Percentiles rank a stretch among this genome's conserved stretches.
Evolutionary conservation across 2,113 vertebrate species (phyloP).

Genomic region (Corapipo altera): DNA sequence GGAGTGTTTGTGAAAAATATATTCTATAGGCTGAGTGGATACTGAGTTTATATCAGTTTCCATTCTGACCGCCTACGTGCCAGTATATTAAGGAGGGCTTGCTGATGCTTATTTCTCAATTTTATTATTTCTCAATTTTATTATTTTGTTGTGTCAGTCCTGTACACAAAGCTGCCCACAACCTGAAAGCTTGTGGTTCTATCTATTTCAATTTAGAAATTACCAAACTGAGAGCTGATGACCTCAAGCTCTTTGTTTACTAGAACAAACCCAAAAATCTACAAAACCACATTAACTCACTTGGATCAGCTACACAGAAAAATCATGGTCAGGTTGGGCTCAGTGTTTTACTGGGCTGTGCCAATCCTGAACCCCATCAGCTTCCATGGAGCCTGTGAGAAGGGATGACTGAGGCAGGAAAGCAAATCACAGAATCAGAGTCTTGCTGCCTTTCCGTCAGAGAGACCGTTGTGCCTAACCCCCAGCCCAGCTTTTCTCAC

Average conservation of each 20-base stretch:
- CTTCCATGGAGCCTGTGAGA: rapidly evolving
- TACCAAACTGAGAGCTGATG: not conserved
- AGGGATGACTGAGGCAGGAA: not conserved
- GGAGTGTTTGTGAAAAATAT: not conserved
- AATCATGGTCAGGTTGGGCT: not conserved
- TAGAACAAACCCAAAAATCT: not conserved
- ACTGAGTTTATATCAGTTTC: not conserved
- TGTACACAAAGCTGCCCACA: not conserved
- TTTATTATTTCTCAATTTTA: not conserved
- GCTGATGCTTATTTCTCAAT: not conserved
- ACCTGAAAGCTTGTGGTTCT: not conserved
- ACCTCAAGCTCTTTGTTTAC: not conserved
- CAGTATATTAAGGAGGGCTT: not conserved
- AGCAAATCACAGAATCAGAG: not conserved
- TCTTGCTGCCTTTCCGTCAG: not conserved
- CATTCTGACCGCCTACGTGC: not conserved
- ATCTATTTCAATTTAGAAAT: not conserved
- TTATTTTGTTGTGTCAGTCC: not conserved
- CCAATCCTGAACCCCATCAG: rapidly evolving
- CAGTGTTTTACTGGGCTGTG: not conserved
- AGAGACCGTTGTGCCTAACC: not conserved
- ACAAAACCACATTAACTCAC: not conserved
- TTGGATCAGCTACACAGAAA: not conserved
- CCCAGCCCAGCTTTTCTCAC: not conserved
- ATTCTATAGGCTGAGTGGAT: not conserved